phyloP scores from a whole-genome alignment of 2,888 invertebrate genomes.

The Microctonus hyperodae region DNA sequence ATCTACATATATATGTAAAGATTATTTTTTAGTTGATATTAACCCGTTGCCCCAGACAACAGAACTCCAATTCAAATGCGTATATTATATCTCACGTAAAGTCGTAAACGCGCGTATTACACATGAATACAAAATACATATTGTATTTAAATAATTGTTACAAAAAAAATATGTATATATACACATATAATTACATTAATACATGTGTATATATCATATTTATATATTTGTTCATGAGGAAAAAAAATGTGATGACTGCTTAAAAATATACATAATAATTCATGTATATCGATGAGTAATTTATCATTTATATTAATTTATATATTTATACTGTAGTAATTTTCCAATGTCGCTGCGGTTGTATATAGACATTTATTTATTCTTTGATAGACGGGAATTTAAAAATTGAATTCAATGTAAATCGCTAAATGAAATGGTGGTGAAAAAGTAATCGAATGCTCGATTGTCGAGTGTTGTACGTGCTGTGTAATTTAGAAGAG shows the following conservation, averaged over 20 bases:
- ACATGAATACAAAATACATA: neutral
- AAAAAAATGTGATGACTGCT: neutral
- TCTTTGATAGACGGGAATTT: neutral
- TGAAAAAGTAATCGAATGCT: conserved; percentile 16
- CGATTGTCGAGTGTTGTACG: conserved; percentile 22
- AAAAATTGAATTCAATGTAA: conserved; percentile 20
- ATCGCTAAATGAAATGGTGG: conserved; percentile 17
- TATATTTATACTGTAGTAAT: neutral
- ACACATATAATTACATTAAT: neutral
- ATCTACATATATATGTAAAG: neutral
- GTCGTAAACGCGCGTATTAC: neutral
- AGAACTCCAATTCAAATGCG: conserved; percentile 1
- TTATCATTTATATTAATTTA: neutral
- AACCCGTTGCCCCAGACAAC: neutral
- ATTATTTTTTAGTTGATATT: neutral
- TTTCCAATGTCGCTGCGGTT: neutral
- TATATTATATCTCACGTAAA: neutral
- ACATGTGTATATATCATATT: neutral
- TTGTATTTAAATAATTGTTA: neutral
- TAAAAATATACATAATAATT: neutral
- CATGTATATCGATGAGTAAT: neutral
- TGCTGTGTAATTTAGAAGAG: conserved; percentile 28
- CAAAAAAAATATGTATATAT: neutral
- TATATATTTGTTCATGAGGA: neutral
- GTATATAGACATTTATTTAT: neutral